These are phyloP conservation scores for Melanotus villosus DNA, from an alignment of 2,888 invertebrate genomes.

Conservation along the genomic window DNA sequence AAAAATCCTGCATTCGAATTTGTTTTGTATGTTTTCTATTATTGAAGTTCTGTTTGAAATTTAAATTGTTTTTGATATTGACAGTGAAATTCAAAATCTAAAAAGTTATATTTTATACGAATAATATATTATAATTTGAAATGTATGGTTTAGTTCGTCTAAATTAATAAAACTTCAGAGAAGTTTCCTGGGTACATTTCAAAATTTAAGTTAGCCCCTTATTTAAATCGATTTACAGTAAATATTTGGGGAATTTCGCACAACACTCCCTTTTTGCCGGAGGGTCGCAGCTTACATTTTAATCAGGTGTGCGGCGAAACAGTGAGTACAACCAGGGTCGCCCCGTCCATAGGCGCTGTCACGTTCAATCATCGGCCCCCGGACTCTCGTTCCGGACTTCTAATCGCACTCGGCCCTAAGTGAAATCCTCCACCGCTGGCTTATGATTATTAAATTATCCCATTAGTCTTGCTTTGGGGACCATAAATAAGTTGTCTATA, in stretches of 20 bases:
- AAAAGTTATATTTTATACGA: no score
- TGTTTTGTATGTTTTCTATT: no score
- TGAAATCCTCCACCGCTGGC: constrained; percentile 50
- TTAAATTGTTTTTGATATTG: no score
- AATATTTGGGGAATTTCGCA: constrained; percentile 17
- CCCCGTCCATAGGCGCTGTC: constrained; percentile 35
- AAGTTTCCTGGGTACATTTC: no score
- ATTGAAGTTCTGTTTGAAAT: no score
- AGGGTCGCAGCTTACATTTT: constrained; percentile 23
- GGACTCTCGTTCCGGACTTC: constrained; percentile 48
- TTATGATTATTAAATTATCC: constrained; percentile 62
- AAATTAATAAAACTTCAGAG: no score
- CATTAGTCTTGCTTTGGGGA: constrained; percentile 55
- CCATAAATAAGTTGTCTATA: constrained; percentile 53
- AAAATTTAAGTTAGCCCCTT: no score
- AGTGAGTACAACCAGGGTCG: constrained; percentile 8
- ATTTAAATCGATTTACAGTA: constrained; percentile 2
- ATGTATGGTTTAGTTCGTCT: no score
- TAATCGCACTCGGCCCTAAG: constrained; percentile 48
- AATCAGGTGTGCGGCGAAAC: constrained; percentile 28
- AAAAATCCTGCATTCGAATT: no score
- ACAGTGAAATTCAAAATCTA: no score
- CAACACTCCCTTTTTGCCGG: neutral
- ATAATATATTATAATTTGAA: no score
- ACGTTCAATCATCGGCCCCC: constrained; percentile 47